Evolutionary conservation across 2,888 invertebrate species (phyloP).

Genomic region (Megalurothrips usitatus): DNA sequence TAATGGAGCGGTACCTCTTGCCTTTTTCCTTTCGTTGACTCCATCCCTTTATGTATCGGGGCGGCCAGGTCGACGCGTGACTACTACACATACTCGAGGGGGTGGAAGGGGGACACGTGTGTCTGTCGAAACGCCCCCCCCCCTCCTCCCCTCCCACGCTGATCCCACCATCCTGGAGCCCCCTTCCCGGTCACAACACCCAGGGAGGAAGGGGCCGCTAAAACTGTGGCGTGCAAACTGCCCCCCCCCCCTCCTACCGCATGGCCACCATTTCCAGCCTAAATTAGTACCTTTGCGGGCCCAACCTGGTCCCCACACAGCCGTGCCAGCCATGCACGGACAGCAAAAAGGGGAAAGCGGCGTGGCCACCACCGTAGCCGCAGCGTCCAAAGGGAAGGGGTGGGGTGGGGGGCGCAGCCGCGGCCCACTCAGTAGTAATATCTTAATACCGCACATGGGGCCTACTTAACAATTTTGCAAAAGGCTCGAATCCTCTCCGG

Average conservation of each 20-base stretch:
- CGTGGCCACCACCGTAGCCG: background rate
- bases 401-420: too few species aligned
- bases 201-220: background rate
- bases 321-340: too few species aligned
- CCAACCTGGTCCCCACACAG: background rate
- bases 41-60: too few species aligned
- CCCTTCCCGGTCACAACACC: background rate
- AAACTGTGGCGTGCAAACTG: background rate
- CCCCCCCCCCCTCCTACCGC: background rate
- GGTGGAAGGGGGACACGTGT: too few species aligned
- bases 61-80: too few species aligned
- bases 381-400: too few species aligned
- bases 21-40: too few species aligned
- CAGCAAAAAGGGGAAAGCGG: background rate
- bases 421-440: background rate
- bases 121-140: too few species aligned
- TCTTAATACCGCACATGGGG: constrained; percentile 22
- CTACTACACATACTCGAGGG: too few species aligned
- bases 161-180: background rate
- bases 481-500: background rate
- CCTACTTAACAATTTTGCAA: constrained; percentile 22
- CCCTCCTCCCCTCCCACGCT: too few species aligned
- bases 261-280: background rate
- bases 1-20: too few species aligned
- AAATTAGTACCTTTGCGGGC: constrained; percentile 10